These are phyloP conservation scores for Ptilodon capucinus DNA, from an alignment of 2,888 invertebrate genomes.

Conservation along the genomic window DNA sequence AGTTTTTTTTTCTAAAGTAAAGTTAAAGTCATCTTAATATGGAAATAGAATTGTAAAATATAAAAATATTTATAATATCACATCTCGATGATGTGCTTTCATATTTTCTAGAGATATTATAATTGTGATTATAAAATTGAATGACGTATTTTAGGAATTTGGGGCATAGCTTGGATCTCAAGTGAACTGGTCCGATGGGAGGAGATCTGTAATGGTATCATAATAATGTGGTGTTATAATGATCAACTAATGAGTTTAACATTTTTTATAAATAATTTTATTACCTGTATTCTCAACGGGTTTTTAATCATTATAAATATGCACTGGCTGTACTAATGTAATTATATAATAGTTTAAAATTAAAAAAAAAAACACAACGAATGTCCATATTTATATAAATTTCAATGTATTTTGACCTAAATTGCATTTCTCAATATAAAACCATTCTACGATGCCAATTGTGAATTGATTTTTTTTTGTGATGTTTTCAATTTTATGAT, in stretches of 20 bases:
- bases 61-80: slow-evolving; percentile 2
- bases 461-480: no score
- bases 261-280: no score
- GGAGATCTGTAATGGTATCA: slow-evolving; percentile 23
- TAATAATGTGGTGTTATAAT: slow-evolving; percentile 24
- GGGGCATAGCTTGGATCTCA: slow-evolving; percentile 6
- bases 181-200: neutral
- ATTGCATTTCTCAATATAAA: no score
- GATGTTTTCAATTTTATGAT: no score
- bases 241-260: slow-evolving; percentile 23
- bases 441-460: no score
- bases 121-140: slow-evolving; percentile 11
- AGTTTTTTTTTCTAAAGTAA: slow-evolving; percentile 17
- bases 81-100: slow-evolving; percentile 6
- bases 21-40: slow-evolving; percentile 13
- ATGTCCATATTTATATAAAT: no score
- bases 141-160: slow-evolving; percentile 26
- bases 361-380: no score
- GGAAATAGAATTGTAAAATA: slow-evolving; percentile 2
- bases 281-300: no score
- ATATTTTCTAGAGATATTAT: slow-evolving; percentile 5
- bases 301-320: neutral
- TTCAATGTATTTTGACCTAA: no score
- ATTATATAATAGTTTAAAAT: no score
- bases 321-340: no score